Base-by-base conservation (phyloP, 2,888 invertebrate genomes). In the Morinoia aosen region DNA sequence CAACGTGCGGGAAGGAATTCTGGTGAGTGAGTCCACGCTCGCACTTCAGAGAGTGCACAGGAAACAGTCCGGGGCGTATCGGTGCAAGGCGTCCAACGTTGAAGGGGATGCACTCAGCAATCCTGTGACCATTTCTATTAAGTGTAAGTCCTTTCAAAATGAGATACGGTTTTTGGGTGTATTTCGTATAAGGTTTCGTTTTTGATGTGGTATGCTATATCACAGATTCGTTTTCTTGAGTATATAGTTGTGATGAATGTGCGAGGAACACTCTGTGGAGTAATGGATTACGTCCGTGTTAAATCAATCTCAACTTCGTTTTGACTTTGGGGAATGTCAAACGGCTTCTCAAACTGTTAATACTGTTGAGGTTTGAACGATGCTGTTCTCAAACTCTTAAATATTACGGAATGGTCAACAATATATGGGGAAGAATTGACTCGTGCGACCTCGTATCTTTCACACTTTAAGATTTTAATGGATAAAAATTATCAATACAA, bases 51-150 rank as follows among this genome's bases (percentile, higher is more conserved):
- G 98, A 25, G 99, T 99, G 39, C 98, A 98, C 96, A 98, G 99
- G 97, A 98, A 98, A 96, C 98, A 98, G 90, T 98, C 98, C 61
- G 99, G 99, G 91, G 98, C 99, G 98, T 99, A 99, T 97, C 98
- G 98, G 7, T 99, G 99, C 97, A 98, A 99, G 14, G 99, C 99
- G 0, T 98, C 98, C 97, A 99, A 99, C 97, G 98, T 98, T 0
- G 99, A 99, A 97, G 99, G 99, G 0, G 98, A 98, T 97, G 99
- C 99, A 0, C 98, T 98, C 97, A 99, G 99, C 97, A 98, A 98
- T 95, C 98, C 98, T 0, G 98, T 99, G 97, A 98, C 98, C 96
- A 97, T 99, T 96, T 98, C 99, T 97, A 98, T 99, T 96, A 98
- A 99, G 97, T 99, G 99, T 99, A 98, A 98, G 99, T 98, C 12